phyloP scores from a whole-genome alignment of 2,113 vertebrate species.

The Clupea harengus region DNA sequence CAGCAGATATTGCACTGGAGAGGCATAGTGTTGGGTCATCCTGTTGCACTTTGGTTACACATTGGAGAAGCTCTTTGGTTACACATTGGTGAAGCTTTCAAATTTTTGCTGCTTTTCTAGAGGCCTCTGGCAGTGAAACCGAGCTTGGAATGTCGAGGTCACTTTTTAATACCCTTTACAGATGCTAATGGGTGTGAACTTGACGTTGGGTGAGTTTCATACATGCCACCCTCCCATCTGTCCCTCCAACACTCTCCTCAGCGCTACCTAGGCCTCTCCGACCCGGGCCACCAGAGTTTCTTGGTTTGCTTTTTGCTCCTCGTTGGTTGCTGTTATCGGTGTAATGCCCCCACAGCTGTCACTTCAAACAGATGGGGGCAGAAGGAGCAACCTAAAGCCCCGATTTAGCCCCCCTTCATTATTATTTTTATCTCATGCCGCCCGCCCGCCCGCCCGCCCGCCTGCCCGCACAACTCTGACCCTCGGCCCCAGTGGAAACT shows the following conservation, averaged over 20 bases:
- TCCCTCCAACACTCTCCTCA: not conserved
- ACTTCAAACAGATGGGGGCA: conserved; percentile 5
- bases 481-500: conserved; percentile 21
- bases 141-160: not conserved
- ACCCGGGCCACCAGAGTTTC: not conserved
- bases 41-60: not conserved
- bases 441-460: not conserved
- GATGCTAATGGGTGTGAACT: not conserved
- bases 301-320: not conserved
- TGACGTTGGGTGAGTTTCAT: not conserved
- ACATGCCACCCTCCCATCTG: not conserved
- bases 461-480: not conserved
- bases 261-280: not conserved
- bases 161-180: conserved; percentile 2
- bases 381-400: conserved; percentile 15
- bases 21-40: not conserved
- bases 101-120: not conserved
- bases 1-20: not conserved
- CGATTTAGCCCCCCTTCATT: conserved; percentile 22
- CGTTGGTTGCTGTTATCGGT: not conserved
- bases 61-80: too few species aligned
- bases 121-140: not conserved
- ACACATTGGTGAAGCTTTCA: too few species aligned
- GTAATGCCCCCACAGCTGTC: conserved; percentile 25
- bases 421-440: conserved; percentile 20